Evolutionary conservation across 2,888 invertebrate species (phyloP).

Genomic region (Melangyna quadrimaculata): DNA sequence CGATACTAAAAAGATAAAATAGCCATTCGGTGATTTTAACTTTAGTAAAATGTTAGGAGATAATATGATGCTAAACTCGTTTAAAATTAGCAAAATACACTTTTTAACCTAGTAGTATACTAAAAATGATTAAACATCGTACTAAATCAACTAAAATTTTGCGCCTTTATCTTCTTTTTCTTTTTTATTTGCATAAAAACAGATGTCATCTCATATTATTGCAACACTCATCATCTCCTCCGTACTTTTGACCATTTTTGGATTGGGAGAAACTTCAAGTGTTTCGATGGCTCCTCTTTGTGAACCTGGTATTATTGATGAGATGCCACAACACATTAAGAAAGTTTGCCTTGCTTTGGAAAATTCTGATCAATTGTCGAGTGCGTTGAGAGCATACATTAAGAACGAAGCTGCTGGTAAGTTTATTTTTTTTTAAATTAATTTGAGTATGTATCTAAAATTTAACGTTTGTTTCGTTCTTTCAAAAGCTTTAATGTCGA

Average conservation of each 20-base stretch:
- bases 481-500: slow-evolving; percentile 77
- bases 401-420: slow-evolving; percentile 80
- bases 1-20: too few relatives aligned
- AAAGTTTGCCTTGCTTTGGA: slow-evolving; percentile 83
- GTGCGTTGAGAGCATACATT: slow-evolving; percentile 79
- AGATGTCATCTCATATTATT: slow-evolving; percentile 78
- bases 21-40: too few relatives aligned
- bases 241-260: slow-evolving; percentile 73
- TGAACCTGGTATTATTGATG: slow-evolving; percentile 83
- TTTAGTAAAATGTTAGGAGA: too few relatives aligned
- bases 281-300: slow-evolving; percentile 82
- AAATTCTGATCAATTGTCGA: slow-evolving; percentile 79
- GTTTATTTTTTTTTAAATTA: slow-evolving; percentile 47
- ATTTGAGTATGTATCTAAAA: not conserved
- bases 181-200: slow-evolving; percentile 43
- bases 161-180: not conserved
- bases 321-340: slow-evolving; percentile 83
- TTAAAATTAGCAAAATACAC: too few relatives aligned
- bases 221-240: slow-evolving; percentile 73
- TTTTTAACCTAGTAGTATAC: too few relatives aligned
- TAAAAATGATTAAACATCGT: too few relatives aligned
- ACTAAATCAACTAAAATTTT: too few relatives aligned
- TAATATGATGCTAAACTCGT: too few relatives aligned
- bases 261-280: slow-evolving; percentile 75
- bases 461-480: not conserved